Base-by-base conservation (phyloP, 2,888 invertebrate species). In the Zonitis immaculata region DNA sequence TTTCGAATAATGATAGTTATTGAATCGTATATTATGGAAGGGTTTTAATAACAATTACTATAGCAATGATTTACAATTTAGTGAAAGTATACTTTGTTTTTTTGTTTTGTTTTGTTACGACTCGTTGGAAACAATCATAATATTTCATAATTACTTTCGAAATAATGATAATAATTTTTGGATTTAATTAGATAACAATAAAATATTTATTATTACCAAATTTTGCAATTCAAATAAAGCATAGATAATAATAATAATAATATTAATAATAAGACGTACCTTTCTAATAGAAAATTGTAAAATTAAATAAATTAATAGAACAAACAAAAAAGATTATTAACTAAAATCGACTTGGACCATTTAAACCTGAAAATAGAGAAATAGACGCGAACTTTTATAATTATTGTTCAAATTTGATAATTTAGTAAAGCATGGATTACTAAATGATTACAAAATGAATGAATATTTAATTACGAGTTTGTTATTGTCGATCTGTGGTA, bases 341-440 rank as follows among this genome's bases (percentile, higher is more conserved):
- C 16, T 35, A 35, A 35, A 35, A 35, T 35, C 35, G 35, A 16
- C 35, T 35, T 9, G 35, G 16, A 35, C 35, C 35, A 35, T 18
- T 35, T 9, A 3, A 8, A 35, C 35, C 35, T 35, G 35, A 35
- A n/a, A 35, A 35, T 35, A 35, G 18, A 18, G n/a, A 35, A 35
- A 35, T 32, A 20, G 6, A 16, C 25, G 14, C 30, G 46, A 9
- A 11, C 18, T 46, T 46, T 28, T 2, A 28, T 28, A 46, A 26
- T 44, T 44, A 27, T 44, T 26, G 44, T 25, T 46, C 18, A 8
- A n/a, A 16, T 16, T 46, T 30, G 46, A 27, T 28, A 28, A 46
- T 28, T 20, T 46, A 20, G 26, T 20, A 16, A 27, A 44, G 25
- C n/a, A 16, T 22, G 22, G 5, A 22, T 22, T 22, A 22, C 22